Base-by-base conservation (phyloP, 2,797 vertebrate species). In the Diglossa cyanea region DNA sequence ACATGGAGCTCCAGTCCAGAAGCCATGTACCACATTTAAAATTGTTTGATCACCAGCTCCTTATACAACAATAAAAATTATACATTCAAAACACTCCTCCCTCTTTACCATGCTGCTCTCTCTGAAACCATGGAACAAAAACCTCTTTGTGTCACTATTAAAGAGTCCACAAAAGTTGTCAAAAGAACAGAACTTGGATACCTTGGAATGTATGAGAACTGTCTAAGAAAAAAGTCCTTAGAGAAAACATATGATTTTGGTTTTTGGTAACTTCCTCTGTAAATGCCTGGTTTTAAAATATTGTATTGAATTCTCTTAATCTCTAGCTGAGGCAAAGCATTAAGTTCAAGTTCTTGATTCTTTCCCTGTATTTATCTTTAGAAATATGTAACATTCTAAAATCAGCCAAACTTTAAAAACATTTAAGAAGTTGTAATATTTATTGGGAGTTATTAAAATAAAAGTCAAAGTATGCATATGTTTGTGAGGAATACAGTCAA, bases 1-100 rank as follows among this genome's bases (percentile, higher is more conserved):
- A 33, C 0, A 0, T 17, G 12, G 19, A 57, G 4, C 9, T 78
- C 8, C 17, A 67, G 7, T 16, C n/a, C 55, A 23, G 55, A 72
- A 80, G 11, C 6, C 17, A 72, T 7, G 6, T 79, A 30, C 6
- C 11, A 45, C 7, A 4, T 75, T 76, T 48, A 25, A 60, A 76
- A 68, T 7, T 25, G 6, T 85, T 31, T 40, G 13, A 44, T 53
- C 6, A 44, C 7, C 51, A 51, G 10, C 15, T 53, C 5, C 11
- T 67, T 33, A 42, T 33, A 17, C 24, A 68, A 19, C 0, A 0
- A 23, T n/a, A 48, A 76, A 71, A 71, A 5, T 55, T 90, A 33
- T 66, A 7, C 6, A 62, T 50, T 75, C 44, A 67, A 25, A 86
- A 30, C 3, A 50, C 5, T 50, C 8, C 5, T 48, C 13, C 13